Conservation (phyloP, 2,113 vertebrate species). For the Nannospalax galili region DNA sequence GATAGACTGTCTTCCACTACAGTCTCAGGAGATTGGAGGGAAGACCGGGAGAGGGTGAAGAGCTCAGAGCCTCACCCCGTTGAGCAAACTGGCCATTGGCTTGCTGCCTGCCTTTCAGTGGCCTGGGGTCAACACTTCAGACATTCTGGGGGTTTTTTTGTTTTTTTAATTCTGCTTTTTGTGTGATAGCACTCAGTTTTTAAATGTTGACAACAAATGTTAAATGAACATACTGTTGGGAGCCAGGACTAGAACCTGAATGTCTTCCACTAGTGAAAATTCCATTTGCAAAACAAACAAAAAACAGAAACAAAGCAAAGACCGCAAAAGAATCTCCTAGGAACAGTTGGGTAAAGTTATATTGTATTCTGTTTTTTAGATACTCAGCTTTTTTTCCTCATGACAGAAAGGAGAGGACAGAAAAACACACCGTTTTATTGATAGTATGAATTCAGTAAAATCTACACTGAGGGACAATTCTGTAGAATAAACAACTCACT, state of each 20-base stretch:
- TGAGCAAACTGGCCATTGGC: not conserved
- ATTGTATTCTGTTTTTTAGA: slow-evolving; percentile 21
- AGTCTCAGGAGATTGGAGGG: not conserved
- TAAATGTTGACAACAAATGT: not conserved
- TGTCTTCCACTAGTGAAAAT: not conserved
- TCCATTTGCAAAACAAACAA: not conserved
- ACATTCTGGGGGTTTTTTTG: not conserved
- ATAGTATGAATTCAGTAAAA: not conserved
- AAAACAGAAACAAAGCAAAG: not conserved
- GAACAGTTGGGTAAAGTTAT: not conserved
- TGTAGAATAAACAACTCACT: not conserved
- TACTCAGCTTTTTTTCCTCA: not conserved
- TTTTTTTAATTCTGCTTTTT: slow-evolving; percentile 9
- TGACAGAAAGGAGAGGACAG: not conserved
- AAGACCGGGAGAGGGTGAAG: rapidly evolving
- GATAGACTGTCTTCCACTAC: not conserved
- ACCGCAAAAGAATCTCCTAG: not conserved
- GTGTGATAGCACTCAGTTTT: not conserved
- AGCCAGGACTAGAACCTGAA: not conserved
- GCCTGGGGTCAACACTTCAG: not conserved
- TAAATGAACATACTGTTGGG: not conserved
- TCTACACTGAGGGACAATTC: not conserved
- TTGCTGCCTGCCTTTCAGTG: not conserved
- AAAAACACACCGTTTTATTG: not conserved
- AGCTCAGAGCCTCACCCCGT: not conserved